These are phyloP conservation scores for Sphenodon punctatus DNA, from an alignment of 2,797 vertebrate species.

Conservation along the genomic window DNA sequence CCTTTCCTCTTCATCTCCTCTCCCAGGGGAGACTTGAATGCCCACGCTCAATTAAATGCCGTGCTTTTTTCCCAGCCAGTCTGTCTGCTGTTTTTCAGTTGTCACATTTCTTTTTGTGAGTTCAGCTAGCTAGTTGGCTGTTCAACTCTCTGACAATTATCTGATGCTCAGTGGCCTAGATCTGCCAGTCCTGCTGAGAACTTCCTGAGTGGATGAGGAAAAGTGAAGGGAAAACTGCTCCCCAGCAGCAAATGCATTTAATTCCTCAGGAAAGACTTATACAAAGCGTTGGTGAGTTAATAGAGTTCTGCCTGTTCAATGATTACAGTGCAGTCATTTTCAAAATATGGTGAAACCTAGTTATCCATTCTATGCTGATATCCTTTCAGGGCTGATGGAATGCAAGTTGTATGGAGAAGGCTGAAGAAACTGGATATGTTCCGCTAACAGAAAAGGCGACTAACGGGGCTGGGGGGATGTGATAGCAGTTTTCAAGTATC, in stretches of 20 bases:
- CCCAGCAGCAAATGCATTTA: not conserved
- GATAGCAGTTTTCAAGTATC: too few relatives aligned
- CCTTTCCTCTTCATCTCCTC: not conserved
- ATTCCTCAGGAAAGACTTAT: not conserved
- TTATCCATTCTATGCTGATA: too few relatives aligned
- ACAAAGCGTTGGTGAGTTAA: not conserved
- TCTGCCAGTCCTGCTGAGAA: conserved; percentile 15
- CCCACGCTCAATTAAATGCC: not conserved
- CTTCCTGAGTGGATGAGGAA: not conserved
- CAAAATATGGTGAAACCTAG: not conserved
- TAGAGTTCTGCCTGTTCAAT: not conserved
- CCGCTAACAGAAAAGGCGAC: too few relatives aligned
- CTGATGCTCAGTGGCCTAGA: conserved; percentile 57
- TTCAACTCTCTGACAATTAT: conserved; percentile 37
- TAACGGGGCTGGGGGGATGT: too few relatives aligned
- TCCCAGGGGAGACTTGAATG: not conserved
- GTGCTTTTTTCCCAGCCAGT: not conserved
- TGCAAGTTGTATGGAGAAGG: too few relatives aligned
- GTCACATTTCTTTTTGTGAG: conserved; percentile 26
- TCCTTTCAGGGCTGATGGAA: not conserved
- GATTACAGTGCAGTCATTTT: not conserved
- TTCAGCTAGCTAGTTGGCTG: not conserved
- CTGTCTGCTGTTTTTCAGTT: not conserved
- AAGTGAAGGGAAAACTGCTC: not conserved
- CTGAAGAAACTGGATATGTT: too few relatives aligned